Evolutionary conservation across 1,140 invertebrate species (phyloP), one percentile per base, ranked within the genome.

Genomic region (Drosophila lini): DNA sequence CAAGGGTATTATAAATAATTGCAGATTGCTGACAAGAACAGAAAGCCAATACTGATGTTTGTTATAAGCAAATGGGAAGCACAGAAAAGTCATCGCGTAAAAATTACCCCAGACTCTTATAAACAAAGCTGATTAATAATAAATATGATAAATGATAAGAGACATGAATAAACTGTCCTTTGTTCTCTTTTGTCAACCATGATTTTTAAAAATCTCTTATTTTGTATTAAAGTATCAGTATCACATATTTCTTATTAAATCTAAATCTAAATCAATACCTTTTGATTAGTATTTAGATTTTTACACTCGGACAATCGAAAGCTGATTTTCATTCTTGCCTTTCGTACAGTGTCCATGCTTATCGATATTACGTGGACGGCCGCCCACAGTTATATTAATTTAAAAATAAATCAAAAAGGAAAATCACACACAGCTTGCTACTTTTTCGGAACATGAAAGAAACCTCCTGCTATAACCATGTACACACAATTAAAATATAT

Each of bases 11-110:
- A 68, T 25, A 47, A 70, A 31, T 36, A 68, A 25, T n/a, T n/a
- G 1, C 16, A 28, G 15, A 28, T 38, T 5, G 19, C 56, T 61
- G 34, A 67, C 50, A 56, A 31, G 38, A 52, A 13, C 32, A 57
- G 41, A 42, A 36, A 25, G 7, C 28, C 10, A 7, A 50, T 11
- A 60, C 22, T 16, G 25, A 79, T 47, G 44, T 65, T 73, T 70
- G 53, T 58, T 11, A 25, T 25, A 22, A 44, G 36, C 34, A 61
- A 78, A 65, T 58, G 60, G 47, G 47, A 83, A 70, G 22, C 40
- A 50, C 57, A 38, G 36, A 1, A 57, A 22, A 44, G 40, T 8
- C 32, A 11, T 19, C 10, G 16, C 28, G 13, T 41, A 10, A 55
- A 52, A 41, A 10, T 42, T 68, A 60, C 48, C 19, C 22, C 19